These are phyloP conservation scores for Phortica okadai DNA, from an alignment of 2,888 invertebrate genomes.

Conservation along the genomic window DNA sequence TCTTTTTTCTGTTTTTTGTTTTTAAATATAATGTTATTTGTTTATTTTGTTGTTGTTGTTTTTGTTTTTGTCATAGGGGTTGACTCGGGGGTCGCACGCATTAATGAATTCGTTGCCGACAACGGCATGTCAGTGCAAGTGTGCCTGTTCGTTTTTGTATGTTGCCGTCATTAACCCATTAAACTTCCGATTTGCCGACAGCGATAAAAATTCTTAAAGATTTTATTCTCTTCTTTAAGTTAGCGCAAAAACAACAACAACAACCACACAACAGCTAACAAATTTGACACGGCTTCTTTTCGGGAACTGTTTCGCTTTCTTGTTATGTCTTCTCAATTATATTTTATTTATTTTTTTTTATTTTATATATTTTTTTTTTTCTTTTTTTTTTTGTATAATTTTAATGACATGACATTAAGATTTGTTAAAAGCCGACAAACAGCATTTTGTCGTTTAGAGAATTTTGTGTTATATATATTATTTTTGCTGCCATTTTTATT, in stretches of 20 bases:
- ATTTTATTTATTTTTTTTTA: constrained; percentile 38
- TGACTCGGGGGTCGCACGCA: constrained; percentile 25
- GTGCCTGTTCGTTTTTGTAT: not conserved
- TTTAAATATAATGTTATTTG: constrained; percentile 66
- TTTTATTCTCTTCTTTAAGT: constrained; percentile 7
- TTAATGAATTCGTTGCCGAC: constrained; percentile 8
- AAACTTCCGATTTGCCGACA: constrained; percentile 70
- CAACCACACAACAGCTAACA: not conserved
- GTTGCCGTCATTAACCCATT: constrained; percentile 68
- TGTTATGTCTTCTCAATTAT: constrained; percentile 32
- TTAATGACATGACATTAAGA: constrained; percentile 71
- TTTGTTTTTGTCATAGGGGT: constrained; percentile 7
- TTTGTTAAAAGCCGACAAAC: constrained; percentile 66
- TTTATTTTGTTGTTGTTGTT: constrained; percentile 38
- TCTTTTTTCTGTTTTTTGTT: constrained; percentile 50
- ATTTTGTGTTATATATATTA: constrained; percentile 26
- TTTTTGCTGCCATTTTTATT: constrained; percentile 42
- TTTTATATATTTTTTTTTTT: constrained; percentile 49
- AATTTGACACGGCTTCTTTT: not conserved
- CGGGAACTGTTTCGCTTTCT: constrained; percentile 45
- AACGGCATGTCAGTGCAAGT: not conserved
- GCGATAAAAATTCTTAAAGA: constrained; percentile 56
- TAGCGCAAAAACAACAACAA: constrained; percentile 8
- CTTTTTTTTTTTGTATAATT: constrained; percentile 39
- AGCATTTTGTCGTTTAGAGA: constrained; percentile 29